A percentile compares a stretch with the other conserved stretches of the same genome.
phyloP scores from a whole-genome alignment of 2,797 vertebrate species.

The Bovichtus variegatus region DNA sequence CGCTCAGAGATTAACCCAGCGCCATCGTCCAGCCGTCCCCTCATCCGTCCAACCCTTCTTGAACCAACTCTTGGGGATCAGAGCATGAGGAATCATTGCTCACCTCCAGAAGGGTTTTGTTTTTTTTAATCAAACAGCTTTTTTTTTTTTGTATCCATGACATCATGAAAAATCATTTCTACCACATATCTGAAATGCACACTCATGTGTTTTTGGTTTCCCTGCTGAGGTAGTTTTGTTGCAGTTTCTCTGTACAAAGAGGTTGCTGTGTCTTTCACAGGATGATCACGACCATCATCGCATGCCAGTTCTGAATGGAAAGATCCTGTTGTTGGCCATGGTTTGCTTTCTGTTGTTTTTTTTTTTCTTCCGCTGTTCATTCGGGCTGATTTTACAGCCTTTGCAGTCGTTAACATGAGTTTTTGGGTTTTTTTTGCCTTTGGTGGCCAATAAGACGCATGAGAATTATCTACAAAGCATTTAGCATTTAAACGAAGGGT shows the following conservation, averaged over 20 bases:
- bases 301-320: conserved; percentile 52
- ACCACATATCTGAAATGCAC: conserved; percentile 6
- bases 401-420: neutral
- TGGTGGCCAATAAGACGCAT: neutral
- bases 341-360: no score
- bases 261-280: conserved; percentile 5
- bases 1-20: conserved; percentile 68
- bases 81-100: conserved; percentile 4
- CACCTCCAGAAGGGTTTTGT: conserved; percentile 20
- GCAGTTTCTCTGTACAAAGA: conserved; percentile 5
- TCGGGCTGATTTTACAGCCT: conserved; percentile 1
- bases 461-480: conserved; percentile 1
- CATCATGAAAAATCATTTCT: conserved; percentile 17
- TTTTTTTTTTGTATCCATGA: neutral
- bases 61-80: conserved; percentile 5
- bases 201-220: neutral
- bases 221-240: neutral
- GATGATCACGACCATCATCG: conserved; percentile 13
- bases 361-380: conserved; percentile 1
- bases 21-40: conserved; percentile 24
- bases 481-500: neutral
- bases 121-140: conserved; percentile 2
- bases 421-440: neutral
- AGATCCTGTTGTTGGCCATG: conserved; percentile 6
- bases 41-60: neutral